Evolutionary conservation across 1,140 invertebrate genomes (phyloP).

Genomic region (Pectinophora gossypiella): DNA sequence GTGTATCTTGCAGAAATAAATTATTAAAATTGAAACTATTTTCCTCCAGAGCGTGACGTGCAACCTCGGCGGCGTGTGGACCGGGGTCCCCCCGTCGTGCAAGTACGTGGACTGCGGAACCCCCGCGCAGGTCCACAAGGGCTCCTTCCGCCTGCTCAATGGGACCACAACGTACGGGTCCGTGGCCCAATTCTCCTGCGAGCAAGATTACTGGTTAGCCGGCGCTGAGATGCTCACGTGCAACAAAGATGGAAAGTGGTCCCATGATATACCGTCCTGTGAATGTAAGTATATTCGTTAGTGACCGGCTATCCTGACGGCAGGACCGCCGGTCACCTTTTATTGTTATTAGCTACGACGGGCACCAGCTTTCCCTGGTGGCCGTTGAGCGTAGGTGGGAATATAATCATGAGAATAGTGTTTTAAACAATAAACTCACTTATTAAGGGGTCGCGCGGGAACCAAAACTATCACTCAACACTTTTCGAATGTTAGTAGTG

Average conservation of each 20-base stretch:
- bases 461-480: too few species aligned
- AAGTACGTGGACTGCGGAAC: slow-evolving; percentile 92
- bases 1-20: too few species aligned
- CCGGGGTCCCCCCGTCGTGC: slow-evolving; percentile 86
- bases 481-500: too few species aligned
- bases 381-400: too few species aligned
- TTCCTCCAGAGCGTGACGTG: slow-evolving; percentile 83
- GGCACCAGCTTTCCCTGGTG: too few species aligned
- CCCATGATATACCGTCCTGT: slow-evolving; percentile 87
- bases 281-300: slow-evolving; percentile 82
- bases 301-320: too few species aligned
- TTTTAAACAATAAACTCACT: too few species aligned
- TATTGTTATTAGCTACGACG: too few species aligned
- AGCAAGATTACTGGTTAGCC: slow-evolving; percentile 89
- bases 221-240: slow-evolving; percentile 81
- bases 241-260: slow-evolving; percentile 91
- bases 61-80: slow-evolving; percentile 88
- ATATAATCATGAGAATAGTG: too few species aligned
- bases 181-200: slow-evolving; percentile 85
- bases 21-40: too few species aligned
- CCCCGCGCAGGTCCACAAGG: slow-evolving; percentile 86
- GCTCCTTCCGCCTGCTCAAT: slow-evolving; percentile 82
- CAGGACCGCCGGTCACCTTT: too few species aligned
- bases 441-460: too few species aligned
- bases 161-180: slow-evolving; percentile 88